Evolutionary conservation across 2,113 vertebrate species (phyloP).

Genomic region (Pheucticus melanocephalus): DNA sequence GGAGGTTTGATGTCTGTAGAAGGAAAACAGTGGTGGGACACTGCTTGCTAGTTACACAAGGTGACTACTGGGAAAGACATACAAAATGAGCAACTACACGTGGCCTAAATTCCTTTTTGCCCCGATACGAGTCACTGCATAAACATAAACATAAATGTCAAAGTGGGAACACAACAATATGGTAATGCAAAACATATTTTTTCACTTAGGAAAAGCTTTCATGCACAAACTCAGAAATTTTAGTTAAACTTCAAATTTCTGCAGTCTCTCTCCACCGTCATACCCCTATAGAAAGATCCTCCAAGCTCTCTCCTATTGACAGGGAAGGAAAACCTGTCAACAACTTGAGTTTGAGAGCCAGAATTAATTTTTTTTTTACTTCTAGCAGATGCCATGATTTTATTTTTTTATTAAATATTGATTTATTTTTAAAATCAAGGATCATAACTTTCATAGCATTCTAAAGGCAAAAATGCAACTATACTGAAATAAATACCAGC

Average conservation of each 20-base stretch:
- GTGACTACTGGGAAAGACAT: background rate
- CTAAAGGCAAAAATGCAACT: background rate
- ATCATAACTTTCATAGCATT: background rate
- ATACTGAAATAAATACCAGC: background rate
- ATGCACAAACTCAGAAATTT: background rate
- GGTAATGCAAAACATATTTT: background rate
- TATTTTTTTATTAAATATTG: background rate
- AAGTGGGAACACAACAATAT: background rate
- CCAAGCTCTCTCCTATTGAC: background rate
- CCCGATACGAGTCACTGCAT: background rate
- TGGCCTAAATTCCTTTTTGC: background rate
- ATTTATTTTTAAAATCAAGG: background rate
- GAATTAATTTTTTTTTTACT: background rate
- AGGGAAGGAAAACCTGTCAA: background rate
- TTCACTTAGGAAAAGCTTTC: background rate
- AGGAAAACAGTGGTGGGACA: background rate
- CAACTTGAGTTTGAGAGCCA: background rate
- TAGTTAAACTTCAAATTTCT: background rate
- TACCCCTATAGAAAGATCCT: background rate
- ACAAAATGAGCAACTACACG: accelerated
- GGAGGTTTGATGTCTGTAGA: background rate
- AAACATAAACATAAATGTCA: background rate
- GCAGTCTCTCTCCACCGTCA: accelerated
- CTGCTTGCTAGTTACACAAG: background rate
- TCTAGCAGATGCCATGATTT: background rate